Conservation (phyloP, 2,888 invertebrate genomes). For the Electrophaes corylata region DNA sequence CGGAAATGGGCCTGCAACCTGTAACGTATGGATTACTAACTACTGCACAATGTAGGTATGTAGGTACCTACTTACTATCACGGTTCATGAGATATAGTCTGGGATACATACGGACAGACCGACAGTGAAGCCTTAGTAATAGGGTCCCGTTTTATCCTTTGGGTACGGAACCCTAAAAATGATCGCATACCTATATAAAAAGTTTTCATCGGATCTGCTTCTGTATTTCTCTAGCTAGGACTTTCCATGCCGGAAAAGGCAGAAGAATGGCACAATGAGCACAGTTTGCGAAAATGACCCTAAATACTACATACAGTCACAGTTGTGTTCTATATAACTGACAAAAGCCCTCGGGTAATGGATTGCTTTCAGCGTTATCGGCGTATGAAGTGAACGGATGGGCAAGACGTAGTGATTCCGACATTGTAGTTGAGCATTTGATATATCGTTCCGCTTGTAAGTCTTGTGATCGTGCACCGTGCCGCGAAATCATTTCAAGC, state of each 20-base stretch:
- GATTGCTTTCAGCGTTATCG: conserved; percentile 28
- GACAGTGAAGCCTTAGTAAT: too few relatives aligned
- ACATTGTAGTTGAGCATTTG: conserved; percentile 17
- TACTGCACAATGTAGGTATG: too few relatives aligned
- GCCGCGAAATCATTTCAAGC: background rate
- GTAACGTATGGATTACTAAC: too few relatives aligned
- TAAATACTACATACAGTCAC: conserved; percentile 3
- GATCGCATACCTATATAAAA: too few relatives aligned
- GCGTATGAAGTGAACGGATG: conserved; percentile 19
- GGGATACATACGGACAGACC: too few relatives aligned
- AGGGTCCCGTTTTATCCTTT: too few relatives aligned
- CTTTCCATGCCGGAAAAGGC: conserved; percentile 1
- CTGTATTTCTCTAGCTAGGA: background rate
- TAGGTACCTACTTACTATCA: too few relatives aligned
- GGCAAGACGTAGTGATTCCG: conserved; percentile 20
- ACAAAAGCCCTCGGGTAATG: conserved; percentile 27
- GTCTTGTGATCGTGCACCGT: background rate
- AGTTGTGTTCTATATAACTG: conserved; percentile 14
- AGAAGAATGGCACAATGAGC: conserved; percentile 13
- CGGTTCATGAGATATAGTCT: too few relatives aligned
- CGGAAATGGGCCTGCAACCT: too few relatives aligned
- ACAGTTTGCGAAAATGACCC: conserved; percentile 5
- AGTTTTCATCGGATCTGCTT: background rate
- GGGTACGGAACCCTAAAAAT: too few relatives aligned
- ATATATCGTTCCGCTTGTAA: conserved; percentile 19